Base-by-base conservation (phyloP, 1,140 invertebrate species). In the Acromyrmex echinatior region DNA sequence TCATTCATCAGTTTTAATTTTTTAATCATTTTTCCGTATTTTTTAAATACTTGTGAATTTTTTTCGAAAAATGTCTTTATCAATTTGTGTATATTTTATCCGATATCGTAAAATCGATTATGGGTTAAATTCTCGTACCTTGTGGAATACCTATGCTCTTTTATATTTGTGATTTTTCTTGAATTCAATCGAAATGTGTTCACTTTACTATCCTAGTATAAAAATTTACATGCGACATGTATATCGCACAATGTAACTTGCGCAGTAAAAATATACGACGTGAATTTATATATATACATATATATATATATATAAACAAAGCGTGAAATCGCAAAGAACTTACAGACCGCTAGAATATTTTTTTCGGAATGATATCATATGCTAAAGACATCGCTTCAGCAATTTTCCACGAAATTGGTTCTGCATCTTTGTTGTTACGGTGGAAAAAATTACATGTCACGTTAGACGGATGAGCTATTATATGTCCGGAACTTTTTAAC, bases 401-500 rank as follows among this genome's bases (percentile, higher is more conserved):
- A 79, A 79, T 81, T 56, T 81, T 71, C 25, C 21, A 56, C 28
- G 16, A 71, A 56, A 71, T 81, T 70, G 31, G 25, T 28, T 18
- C 31, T 45, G 53, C 21, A 49, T 49, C 51, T 58, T 49, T 60
- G 35, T 81, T 71, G 79, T 60, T 45, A 45, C 21, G n/a, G 49
- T 21, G 53, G 35, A 73, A 82, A 82, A 60, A 49, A 82, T 60
- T 82, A 60, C 68, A 35, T 62, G 68, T 71, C 53, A 73, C 68
- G 53, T 73, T 73, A 60, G 35, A 82, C 35, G 31, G 68, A 73
- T 73, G 66, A 60, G 49, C 65, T 16, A 56, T 70, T 80, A 79
- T 35, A 81, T 53, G 49, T 56, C n/a, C 31, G 16, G 49, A 56
- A 58, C 21, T 71, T 81, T 81, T 39, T 53, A 70, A 70, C 51